These are phyloP conservation scores for Ochropleura leucogaster DNA, from an alignment of 2,888 invertebrate genomes.

Conservation along the genomic window DNA sequence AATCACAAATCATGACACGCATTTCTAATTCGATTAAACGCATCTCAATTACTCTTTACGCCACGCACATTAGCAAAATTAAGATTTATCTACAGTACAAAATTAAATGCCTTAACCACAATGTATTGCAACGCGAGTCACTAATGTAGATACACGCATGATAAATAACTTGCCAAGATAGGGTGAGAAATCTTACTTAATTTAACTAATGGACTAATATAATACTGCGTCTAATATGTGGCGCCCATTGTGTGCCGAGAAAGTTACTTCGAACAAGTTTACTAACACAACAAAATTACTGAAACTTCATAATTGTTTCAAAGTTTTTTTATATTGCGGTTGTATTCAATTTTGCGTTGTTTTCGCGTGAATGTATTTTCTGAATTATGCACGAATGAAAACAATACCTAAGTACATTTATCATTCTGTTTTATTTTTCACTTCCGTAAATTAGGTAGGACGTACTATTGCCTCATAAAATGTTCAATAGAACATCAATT, in stretches of 20 bases:
- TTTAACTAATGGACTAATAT: constrained; percentile 88
- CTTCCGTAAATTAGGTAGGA: constrained; percentile 40
- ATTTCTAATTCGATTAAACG: constrained; percentile 43
- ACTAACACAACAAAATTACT: constrained; percentile 70
- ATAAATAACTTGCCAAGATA: constrained; percentile 85
- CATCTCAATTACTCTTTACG: constrained; percentile 61
- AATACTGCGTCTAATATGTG: constrained; percentile 74
- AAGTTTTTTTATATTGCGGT: constrained; percentile 68
- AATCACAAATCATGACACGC: constrained; percentile 24
- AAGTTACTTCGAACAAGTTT: constrained; percentile 69
- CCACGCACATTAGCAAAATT: constrained; percentile 79
- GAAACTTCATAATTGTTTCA: constrained; percentile 72
- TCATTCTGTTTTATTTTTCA: constrained; percentile 26
- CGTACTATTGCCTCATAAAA: constrained; percentile 33
- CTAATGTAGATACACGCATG: constrained; percentile 81
- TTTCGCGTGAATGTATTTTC: constrained; percentile 46
- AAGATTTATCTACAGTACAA: constrained; percentile 82
- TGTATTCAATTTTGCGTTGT: constrained; percentile 60
- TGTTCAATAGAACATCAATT: constrained; percentile 50
- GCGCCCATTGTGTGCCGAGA: constrained; percentile 68
- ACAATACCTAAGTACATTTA: constrained; percentile 1
- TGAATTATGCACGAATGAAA: constrained; percentile 10
- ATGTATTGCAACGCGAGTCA: constrained; percentile 83
- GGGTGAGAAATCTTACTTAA: constrained; percentile 88
- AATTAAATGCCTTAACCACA: constrained; percentile 89